Conservation (phyloP, 2,797 vertebrate species). For the Megaceryle alcyon region DNA sequence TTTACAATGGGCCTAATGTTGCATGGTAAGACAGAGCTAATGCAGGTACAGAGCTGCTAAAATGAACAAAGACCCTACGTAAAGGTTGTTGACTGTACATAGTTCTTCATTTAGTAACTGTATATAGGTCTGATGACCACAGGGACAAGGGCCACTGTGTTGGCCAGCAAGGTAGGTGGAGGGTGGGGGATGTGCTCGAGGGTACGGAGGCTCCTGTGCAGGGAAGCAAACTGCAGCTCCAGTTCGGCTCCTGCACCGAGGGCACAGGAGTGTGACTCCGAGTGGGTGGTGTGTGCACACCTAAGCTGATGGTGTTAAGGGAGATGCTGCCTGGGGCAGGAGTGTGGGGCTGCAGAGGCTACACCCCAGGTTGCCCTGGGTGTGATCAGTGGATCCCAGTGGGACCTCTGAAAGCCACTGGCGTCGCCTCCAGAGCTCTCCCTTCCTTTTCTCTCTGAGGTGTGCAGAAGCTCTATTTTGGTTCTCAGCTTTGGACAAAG, state of each 20-base stretch:
- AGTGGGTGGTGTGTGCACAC: rapidly evolving
- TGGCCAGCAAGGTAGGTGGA: background rate
- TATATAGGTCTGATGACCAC: background rate
- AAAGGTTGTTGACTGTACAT: background rate
- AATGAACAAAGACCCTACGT: background rate
- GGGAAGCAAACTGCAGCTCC: background rate
- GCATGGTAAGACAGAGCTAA: background rate
- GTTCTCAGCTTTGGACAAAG: background rate
- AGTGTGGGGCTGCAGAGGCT: background rate
- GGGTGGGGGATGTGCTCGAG: rapidly evolving
- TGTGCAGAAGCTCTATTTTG: background rate
- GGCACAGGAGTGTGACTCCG: rapidly evolving
- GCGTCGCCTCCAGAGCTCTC: background rate
- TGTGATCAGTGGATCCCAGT: background rate
- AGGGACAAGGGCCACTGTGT: too few species aligned
- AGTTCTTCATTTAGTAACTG: background rate
- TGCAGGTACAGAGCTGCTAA: background rate
- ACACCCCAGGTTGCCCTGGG: background rate
- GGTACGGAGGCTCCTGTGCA: background rate
- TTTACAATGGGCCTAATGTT: background rate
- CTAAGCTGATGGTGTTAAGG: background rate
- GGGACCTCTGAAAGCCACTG: background rate
- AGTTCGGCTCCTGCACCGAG: background rate
- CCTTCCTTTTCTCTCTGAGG: background rate
- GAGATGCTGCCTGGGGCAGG: background rate